Percentiles rank a stretch among this genome's conserved stretches.
phyloP scores from a whole-genome alignment of 2,888 invertebrate species.

The Spisula solida region DNA sequence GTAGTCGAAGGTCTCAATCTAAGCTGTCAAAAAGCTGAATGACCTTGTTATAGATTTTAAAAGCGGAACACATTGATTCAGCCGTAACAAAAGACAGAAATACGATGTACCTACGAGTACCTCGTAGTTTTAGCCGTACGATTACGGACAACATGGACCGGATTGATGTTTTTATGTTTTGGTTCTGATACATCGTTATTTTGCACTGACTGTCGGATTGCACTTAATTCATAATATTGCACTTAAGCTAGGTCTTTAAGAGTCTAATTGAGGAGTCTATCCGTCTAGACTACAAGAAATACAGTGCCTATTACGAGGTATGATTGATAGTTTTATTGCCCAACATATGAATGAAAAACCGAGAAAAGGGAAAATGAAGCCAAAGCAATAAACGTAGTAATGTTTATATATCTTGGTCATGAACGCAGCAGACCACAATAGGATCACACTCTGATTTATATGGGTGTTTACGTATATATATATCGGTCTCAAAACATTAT shows the following conservation, averaged over 20 bases:
- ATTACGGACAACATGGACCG: too few relatives aligned
- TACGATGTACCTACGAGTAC: too few relatives aligned
- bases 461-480: not conserved
- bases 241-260: not conserved
- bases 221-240: not conserved
- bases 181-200: not conserved
- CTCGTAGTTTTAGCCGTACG: too few relatives aligned
- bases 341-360: not conserved
- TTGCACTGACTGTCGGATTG: not conserved
- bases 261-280: not conserved
- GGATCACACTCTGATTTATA: not conserved
- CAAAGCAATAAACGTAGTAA: not conserved
- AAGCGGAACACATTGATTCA: too few relatives aligned
- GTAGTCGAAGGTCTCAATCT: too few relatives aligned
- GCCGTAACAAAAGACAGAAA: too few relatives aligned
- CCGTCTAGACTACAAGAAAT: not conserved
- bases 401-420: not conserved
- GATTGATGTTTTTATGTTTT: too few relatives aligned
- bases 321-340: not conserved
- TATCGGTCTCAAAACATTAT: too few relatives aligned
- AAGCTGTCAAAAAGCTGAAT: too few relatives aligned
- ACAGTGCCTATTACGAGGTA: not conserved
- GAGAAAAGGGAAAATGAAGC: not conserved
- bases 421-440: not conserved
- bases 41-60: too few relatives aligned